Conservation (phyloP, 2,797 vertebrate species). For the Pogoniulus pusillus region DNA sequence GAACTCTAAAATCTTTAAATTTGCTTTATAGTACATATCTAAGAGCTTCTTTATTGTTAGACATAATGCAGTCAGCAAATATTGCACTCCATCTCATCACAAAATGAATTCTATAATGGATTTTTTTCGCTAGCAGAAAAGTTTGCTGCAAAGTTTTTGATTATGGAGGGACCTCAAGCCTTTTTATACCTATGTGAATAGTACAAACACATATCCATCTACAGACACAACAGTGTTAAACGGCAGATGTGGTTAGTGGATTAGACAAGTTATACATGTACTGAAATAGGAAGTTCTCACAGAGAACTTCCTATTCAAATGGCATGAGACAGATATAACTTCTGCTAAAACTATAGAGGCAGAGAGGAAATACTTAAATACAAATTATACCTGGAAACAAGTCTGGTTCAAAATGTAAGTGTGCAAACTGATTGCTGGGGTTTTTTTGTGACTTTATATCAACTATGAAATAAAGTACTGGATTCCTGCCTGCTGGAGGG, state of each 20-base stretch:
- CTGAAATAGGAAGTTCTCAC: not conserved
- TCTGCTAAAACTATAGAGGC: not conserved
- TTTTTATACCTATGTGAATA: not conserved
- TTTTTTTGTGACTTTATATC: rapidly evolving
- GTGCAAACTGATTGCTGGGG: not conserved
- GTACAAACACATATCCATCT: not conserved
- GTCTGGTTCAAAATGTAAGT: not conserved
- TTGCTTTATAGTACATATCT: not conserved
- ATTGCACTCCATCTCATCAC: not conserved
- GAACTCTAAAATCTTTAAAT: not conserved
- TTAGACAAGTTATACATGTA: not conserved
- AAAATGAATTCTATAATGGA: not conserved
- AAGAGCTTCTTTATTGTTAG: not conserved
- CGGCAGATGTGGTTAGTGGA: not conserved
- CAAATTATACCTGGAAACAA: not conserved
- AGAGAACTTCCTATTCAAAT: not conserved
- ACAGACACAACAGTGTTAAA: not conserved
- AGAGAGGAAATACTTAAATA: not conserved
- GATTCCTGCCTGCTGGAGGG: not conserved
- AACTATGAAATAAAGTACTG: not conserved
- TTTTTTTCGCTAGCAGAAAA: not conserved
- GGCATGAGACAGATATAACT: not conserved
- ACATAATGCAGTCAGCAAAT: not conserved
- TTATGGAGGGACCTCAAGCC: not conserved
- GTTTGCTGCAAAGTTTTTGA: not conserved